Evolutionary conservation across 2,797 vertebrate species (phyloP).

Genomic region (Picus viridis): DNA sequence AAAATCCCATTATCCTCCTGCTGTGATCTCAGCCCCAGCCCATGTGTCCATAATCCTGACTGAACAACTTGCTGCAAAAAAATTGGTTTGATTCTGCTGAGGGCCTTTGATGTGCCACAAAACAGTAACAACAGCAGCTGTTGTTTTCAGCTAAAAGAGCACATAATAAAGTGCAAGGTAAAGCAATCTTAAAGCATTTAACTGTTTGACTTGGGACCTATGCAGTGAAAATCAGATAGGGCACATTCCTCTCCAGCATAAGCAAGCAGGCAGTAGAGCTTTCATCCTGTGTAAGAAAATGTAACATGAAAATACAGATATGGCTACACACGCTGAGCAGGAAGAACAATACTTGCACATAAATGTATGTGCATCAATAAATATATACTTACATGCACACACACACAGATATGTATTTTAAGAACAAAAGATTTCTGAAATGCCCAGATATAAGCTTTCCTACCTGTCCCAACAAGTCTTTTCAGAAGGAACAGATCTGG

Average conservation of each 20-base stretch:
- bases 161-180: neutral
- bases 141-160: neutral
- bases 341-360: neutral
- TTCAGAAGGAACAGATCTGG: neutral
- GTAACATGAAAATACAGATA: neutral
- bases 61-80: neutral
- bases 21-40: neutral
- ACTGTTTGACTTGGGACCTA: neutral
- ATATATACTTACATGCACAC: too few relatives aligned
- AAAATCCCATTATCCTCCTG: neutral
- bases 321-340: neutral
- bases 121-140: conserved; percentile 11
- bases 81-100: neutral
- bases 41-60: neutral
- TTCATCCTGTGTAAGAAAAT: neutral
- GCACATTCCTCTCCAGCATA: neutral
- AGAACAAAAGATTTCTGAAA: neutral
- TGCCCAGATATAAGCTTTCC: neutral
- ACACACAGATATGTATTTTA: neutral
- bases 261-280: neutral
- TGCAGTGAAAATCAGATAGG: neutral
- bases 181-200: conserved; percentile 8
- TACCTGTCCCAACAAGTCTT: neutral
- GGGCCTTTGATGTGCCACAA: neutral
- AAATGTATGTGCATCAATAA: neutral